Evolutionary conservation across 2,888 invertebrate genomes (phyloP).

Genomic region (Andrena marginata): DNA sequence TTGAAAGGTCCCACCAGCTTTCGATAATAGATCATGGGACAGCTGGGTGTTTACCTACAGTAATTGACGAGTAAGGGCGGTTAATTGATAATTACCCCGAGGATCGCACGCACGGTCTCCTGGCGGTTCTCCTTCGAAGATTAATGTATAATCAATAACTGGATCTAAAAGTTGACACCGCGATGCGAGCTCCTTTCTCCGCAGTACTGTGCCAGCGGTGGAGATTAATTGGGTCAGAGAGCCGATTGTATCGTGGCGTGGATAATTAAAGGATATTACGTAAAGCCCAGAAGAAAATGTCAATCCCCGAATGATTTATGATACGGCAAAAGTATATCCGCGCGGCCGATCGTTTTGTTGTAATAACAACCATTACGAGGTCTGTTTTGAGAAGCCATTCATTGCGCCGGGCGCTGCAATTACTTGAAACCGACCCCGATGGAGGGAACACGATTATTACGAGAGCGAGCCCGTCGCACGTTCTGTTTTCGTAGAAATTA

Average conservation of each 20-base stretch:
- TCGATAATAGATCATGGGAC: no score
- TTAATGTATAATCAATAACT: constrained; percentile 53
- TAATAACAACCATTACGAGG: constrained; percentile 15
- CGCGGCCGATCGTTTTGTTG: constrained; percentile 14
- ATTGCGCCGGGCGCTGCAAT: constrained; percentile 11
- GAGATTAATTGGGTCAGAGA: constrained; percentile 68
- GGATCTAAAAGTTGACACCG: constrained; percentile 55
- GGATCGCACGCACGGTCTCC: constrained; percentile 1
- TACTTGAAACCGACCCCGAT: constrained; percentile 22
- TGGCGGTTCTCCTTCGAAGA: not conserved
- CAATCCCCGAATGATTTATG: constrained; percentile 49
- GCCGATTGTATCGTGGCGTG: constrained; percentile 34
- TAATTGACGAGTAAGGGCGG: not conserved
- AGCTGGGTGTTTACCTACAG: not conserved
- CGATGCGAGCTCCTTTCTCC: constrained; percentile 57
- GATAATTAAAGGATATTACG: constrained; percentile 69
- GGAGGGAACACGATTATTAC: constrained; percentile 20
- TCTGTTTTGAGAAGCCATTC: not conserved
- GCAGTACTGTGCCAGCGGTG: constrained; percentile 7
- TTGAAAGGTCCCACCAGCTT: no score
- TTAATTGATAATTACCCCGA: not conserved
- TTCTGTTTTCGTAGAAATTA: constrained; percentile 23
- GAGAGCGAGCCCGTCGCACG: constrained; percentile 6
- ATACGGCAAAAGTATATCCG: not conserved
- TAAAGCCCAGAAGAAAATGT: constrained; percentile 61